Percentiles rank a stretch among this genome's conserved stretches.
phyloP scores from a whole-genome alignment of 2,888 invertebrate genomes.

The Mechanitis mazaeus region DNA sequence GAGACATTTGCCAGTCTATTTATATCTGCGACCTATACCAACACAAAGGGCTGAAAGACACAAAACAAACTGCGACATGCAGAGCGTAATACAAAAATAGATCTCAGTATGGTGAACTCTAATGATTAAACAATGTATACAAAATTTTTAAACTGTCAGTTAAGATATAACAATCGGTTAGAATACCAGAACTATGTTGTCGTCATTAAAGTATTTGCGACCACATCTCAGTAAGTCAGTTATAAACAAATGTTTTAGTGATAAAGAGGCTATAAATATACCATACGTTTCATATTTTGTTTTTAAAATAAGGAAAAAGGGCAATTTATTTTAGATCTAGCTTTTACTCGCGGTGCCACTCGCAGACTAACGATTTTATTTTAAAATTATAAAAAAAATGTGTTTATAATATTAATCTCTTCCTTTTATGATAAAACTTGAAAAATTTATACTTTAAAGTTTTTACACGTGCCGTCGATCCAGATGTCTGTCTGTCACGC shows the following conservation, averaged over 20 bases:
- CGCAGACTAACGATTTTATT: too few relatives aligned
- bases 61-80: slow-evolving; percentile 22
- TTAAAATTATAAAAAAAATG: too few relatives aligned
- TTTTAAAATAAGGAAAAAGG: slow-evolving; percentile 4
- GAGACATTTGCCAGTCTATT: slow-evolving; percentile 11
- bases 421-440: too few relatives aligned
- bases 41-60: slow-evolving; percentile 17
- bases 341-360: too few relatives aligned
- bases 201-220: too few relatives aligned
- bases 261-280: slow-evolving; percentile 16
- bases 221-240: too few relatives aligned
- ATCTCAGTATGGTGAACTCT: background rate
- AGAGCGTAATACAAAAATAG: slow-evolving; percentile 16
- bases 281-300: slow-evolving; percentile 1
- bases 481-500: slow-evolving; percentile 27
- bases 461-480: slow-evolving; percentile 7
- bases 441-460: background rate
- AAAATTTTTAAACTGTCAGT: slow-evolving; percentile 11
- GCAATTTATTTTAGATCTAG: too few relatives aligned
- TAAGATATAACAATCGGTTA: background rate
- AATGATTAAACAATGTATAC: background rate
- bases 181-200: too few relatives aligned
- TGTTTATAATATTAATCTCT: too few relatives aligned
- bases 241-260: slow-evolving; percentile 1
- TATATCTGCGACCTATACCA: slow-evolving; percentile 25